These are phyloP conservation scores for Parnassius orleans DNA, from an alignment of 2,888 invertebrate species.

Conservation along the genomic window DNA sequence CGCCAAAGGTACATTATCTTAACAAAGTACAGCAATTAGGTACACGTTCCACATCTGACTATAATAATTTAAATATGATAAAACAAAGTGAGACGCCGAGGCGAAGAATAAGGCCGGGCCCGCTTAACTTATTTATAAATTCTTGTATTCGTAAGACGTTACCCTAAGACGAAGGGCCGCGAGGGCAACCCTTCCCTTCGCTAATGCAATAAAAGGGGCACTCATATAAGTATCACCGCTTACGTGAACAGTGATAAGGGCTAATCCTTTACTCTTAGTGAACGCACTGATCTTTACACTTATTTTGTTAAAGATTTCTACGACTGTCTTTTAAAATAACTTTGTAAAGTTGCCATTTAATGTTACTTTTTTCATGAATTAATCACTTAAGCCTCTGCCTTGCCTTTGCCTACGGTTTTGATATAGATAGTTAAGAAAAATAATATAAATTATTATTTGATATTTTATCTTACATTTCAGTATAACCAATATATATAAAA, in stretches of 20 bases:
- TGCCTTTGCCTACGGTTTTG: too few relatives aligned
- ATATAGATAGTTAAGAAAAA: too few relatives aligned
- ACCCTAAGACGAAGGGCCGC: conserved; percentile 44
- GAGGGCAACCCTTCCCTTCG: conserved; percentile 67
- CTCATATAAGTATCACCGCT: conserved; percentile 78
- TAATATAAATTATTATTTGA: too few relatives aligned
- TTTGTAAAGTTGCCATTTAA: not conserved
- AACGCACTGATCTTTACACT: conserved; percentile 55
- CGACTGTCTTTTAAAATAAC: not conserved
- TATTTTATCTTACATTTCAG: too few relatives aligned
- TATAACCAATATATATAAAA: too few relatives aligned
- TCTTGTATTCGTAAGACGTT: conserved; percentile 60
- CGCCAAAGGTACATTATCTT: conserved; percentile 81
- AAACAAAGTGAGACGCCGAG: conserved; percentile 74
- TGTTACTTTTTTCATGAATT: too few relatives aligned
- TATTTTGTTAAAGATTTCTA: conserved; percentile 17
- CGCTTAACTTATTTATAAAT: conserved; percentile 79
- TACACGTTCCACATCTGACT: conserved; percentile 81
- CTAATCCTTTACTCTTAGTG: conserved; percentile 67
- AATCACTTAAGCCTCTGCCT: too few relatives aligned
- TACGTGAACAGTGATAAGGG: conserved; percentile 70
- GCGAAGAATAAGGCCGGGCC: conserved; percentile 71
- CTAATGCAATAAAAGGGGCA: conserved; percentile 79
- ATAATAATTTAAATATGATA: conserved; percentile 81
- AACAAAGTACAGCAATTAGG: conserved; percentile 81